These are phyloP conservation scores for Cyrtonyx montezumae DNA, from an alignment of 2,113 vertebrate genomes.

Conservation along the genomic window DNA sequence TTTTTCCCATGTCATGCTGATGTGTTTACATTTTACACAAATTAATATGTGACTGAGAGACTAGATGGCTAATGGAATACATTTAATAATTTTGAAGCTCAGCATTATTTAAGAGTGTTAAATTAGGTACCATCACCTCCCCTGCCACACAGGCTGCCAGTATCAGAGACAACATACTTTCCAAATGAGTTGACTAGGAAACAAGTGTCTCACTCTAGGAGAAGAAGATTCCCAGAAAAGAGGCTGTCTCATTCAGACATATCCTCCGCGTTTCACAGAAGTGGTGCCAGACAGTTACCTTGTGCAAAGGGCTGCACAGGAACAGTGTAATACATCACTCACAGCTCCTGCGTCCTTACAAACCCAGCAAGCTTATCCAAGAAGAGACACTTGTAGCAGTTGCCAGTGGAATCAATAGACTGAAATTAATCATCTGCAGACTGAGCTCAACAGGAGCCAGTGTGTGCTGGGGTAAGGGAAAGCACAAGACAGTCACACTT, in stretches of 20 bases:
- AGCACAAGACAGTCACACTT: neutral
- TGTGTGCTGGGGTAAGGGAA: neutral
- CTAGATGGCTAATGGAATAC: constrained; percentile 23
- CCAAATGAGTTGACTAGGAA: neutral
- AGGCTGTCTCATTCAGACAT: neutral
- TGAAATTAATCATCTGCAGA: constrained; percentile 43
- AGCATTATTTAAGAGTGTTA: neutral
- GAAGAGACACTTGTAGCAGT: neutral
- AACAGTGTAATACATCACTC: neutral
- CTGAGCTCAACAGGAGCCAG: neutral
- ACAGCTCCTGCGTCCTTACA: neutral
- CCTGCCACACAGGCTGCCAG: neutral
- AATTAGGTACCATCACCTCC: neutral
- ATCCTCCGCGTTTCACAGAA: neutral
- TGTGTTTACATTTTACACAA: constrained; percentile 9
- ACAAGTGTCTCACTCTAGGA: neutral
- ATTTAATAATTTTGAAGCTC: constrained; percentile 31
- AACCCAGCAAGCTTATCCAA: neutral
- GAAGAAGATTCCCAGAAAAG: neutral
- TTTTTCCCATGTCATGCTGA: constrained; percentile 3
- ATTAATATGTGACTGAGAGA: neutral
- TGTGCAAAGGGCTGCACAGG: neutral
- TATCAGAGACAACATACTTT: neutral
- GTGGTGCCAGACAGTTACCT: neutral
- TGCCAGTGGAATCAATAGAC: constrained; percentile 22